Base-by-base conservation (phyloP, 2,113 vertebrate species). In the Capreolus pygargus region DNA sequence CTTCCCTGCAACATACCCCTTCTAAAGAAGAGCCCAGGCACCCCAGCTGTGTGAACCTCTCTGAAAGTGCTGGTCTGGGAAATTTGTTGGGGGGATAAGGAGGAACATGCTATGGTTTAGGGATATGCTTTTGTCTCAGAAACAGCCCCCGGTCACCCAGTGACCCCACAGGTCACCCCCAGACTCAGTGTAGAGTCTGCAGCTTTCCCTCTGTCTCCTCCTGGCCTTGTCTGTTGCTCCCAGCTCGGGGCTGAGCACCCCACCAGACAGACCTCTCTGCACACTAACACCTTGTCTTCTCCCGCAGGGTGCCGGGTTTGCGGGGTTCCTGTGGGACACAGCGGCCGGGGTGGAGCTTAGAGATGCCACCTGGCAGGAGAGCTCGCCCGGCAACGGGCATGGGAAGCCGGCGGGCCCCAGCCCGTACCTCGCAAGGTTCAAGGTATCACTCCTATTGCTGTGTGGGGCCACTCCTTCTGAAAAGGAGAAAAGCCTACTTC, bases 321-420 rank as follows among this genome's bases (percentile, higher is more conserved):
- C 98, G 0, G 99, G 99, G 12, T 99, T 99, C 97, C 99, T 99
- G 84, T 99, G 99, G 99, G 99, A 99, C 96, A 95, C 98, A 1
- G 98, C 99, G 0, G 99, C 99, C 0, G 99, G 99, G 1, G 97
- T 99, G 30, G 99, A 99, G 57, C 98, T 99, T 95, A 99, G 99
- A 98, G 99, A 99, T 12, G 97, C 98, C 0, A 19, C 96, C 0
- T 97, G 98, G 83, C 93, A 99, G 95, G 99, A 99, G 79, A 97
- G 86, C 13, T 67, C 98, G 0, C 99, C 98, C 2, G 98, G 98
- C 91, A 99, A 99, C 0, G 99, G 99, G 94, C 99, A 99, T 0
- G 99, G 99, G 54, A 99, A 87, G 94, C 98, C 98, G 5, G 4
- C 64, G 0, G 96, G 98, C 50, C 99, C 99, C 47, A 98, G 97